Percentiles rank a stretch among this genome's conserved stretches.
Conservation (phyloP, 2,888 invertebrate species). For the Balanococcus diminutus region DNA sequence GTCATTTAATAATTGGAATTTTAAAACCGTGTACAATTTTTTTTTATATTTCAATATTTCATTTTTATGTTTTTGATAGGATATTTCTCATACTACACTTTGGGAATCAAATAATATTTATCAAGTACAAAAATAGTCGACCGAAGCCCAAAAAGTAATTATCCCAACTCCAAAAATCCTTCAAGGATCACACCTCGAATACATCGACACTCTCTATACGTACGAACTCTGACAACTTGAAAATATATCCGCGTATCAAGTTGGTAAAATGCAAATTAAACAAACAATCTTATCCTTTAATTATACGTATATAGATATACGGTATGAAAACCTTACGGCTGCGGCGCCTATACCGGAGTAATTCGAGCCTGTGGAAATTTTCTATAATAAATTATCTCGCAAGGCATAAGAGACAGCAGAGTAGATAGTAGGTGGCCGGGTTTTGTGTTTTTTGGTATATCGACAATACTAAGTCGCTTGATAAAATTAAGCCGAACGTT, state of each 20-base stretch:
- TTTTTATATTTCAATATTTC: no score
- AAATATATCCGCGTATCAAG: background rate
- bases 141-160: no score
- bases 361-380: background rate
- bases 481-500: slow-evolving; percentile 38
- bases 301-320: background rate
- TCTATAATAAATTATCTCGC: background rate
- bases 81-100: no score
- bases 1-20: no score
- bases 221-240: no score
- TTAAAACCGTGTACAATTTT: no score
- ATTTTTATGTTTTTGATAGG: no score
- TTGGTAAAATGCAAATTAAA: background rate
- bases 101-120: no score
- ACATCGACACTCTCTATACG: no score
- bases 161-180: no score
- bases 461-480: background rate
- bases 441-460: background rate
- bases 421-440: background rate
- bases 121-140: no score
- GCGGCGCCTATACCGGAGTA: background rate
- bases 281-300: slow-evolving; percentile 5
- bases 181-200: no score
- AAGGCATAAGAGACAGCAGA: background rate
- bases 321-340: background rate